phyloP scores from a whole-genome alignment of 2,113 vertebrate genomes.

The Hippocampus comes region DNA sequence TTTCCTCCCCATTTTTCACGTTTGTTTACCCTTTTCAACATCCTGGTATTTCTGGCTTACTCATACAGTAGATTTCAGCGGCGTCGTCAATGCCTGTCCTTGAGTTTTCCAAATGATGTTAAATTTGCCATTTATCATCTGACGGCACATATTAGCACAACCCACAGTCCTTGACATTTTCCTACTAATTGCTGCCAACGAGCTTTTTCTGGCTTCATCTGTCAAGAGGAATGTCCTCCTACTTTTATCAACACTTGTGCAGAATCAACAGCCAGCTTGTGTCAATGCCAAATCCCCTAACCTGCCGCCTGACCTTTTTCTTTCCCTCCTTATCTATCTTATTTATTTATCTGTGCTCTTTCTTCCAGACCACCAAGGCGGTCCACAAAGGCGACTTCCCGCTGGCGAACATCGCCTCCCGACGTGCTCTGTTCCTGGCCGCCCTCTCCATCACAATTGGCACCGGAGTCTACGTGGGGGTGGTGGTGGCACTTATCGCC shows the following conservation, averaged over 20 bases:
- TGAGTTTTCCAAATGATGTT: constrained; percentile 17
- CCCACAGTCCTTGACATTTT: constrained; percentile 42
- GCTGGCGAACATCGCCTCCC: constrained; percentile 87
- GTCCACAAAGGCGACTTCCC: constrained; percentile 96
- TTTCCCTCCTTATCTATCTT: neutral
- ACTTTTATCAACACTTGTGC: neutral
- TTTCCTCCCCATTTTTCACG: neutral
- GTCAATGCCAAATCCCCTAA: constrained; percentile 27
- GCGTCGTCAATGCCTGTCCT: neutral
- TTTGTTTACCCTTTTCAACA: neutral
- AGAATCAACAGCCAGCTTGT: constrained; percentile 32
- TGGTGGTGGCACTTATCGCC: constrained; percentile 91
- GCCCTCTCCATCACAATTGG: constrained; percentile 95
- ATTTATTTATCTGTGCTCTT: constrained; percentile 9
- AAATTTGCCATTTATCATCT: constrained; percentile 30
- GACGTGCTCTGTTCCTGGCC: constrained; percentile 89
- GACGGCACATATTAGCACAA: constrained; percentile 10
- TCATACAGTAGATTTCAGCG: neutral
- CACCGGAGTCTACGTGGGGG: constrained; percentile 90
- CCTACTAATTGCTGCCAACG: constrained; percentile 37
- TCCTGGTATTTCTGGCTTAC: neutral
- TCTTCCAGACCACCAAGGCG: constrained; percentile 89
- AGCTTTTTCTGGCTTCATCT: constrained; percentile 25
- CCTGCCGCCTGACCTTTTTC: constrained; percentile 23
- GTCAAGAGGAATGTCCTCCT: constrained; percentile 15